Base-by-base conservation (phyloP, 2,888 invertebrate genomes). In the Herminia tarsipennalis region DNA sequence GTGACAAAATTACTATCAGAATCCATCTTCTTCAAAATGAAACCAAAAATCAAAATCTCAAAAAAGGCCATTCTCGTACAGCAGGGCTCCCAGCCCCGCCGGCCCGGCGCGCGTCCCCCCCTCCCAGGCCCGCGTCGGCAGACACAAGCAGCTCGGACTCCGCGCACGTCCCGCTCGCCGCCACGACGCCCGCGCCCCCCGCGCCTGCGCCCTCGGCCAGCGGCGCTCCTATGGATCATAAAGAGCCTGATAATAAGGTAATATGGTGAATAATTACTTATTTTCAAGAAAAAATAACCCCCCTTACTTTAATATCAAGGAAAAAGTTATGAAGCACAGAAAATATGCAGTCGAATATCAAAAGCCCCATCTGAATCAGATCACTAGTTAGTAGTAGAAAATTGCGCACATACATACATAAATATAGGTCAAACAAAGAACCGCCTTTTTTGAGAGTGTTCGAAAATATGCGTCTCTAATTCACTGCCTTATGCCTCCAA, bases 131-230 rank as follows among this genome's bases (percentile, higher is more conserved):
- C 42, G 86, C 92, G 39, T 93, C 92, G 28, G 92, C 92, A 22
- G 93, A 93, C 76, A 93, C 93, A 12, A 92, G 93, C 27, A 90
- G 93, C 46, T 91, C 93, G 49, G 88, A 90, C 82, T 86, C 89
- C 1, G 84, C 90, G 59, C 89, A 89, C 70, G 81, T 92, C 45
- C 88, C 88, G 51, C 79, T 86, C 8, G 27, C 39, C 5, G 35
- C 49, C 3, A 28, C 49, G 16, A 53, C 40, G 1, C 13, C 52
- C 2, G 44, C 45, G 25, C 43, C 5, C 17, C 40, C 34, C 5
- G 16, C 25, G 5, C 13, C 52, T 1, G 37, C 40, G 3, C 48
- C 66, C 5, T 29, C 67, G 3, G 48, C 62, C 16, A 29, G 34
- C 54, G 29, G 56, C 2, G 54, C 59, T 8, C 51, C 72, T 1